phyloP scores from a whole-genome alignment of 2,888 invertebrate species.

The Eristalis pertinax region DNA sequence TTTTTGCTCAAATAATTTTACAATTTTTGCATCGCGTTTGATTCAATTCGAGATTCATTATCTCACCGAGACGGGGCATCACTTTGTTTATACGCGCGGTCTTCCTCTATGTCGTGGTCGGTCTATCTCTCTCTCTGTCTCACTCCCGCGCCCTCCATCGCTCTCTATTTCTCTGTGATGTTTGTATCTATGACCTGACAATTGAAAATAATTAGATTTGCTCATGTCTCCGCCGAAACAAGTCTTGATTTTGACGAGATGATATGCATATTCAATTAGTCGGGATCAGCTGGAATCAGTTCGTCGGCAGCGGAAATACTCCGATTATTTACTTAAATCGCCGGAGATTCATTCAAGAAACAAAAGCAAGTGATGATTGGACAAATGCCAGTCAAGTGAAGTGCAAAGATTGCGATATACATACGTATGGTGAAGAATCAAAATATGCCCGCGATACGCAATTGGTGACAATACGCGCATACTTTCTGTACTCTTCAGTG shows the following conservation, averaged over 20 bases:
- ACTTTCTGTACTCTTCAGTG: slow-evolving; percentile 14
- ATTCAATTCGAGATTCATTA: slow-evolving; percentile 39
- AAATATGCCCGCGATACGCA: not conserved
- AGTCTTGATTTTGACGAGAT: slow-evolving; percentile 10
- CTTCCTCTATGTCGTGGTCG: slow-evolving; percentile 46
- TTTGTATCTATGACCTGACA: slow-evolving; percentile 39
- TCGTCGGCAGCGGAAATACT: slow-evolving; percentile 54
- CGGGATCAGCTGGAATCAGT: slow-evolving; percentile 31
- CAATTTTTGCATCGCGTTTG: slow-evolving; percentile 11
- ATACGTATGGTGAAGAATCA: slow-evolving; percentile 9
- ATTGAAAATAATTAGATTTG: slow-evolving; percentile 58
- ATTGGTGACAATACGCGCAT: slow-evolving; percentile 48
- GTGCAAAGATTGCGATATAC: slow-evolving; percentile 23
- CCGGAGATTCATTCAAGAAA: slow-evolving; percentile 3
- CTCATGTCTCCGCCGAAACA: not conserved
- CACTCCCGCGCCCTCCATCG: slow-evolving; percentile 36
- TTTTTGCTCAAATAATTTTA: slow-evolving; percentile 32
- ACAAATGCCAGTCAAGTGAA: slow-evolving; percentile 2
- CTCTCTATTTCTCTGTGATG: slow-evolving; percentile 46
- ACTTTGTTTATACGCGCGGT: slow-evolving; percentile 19
- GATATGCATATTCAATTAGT: slow-evolving; percentile 37
- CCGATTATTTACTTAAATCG: slow-evolving; percentile 52
- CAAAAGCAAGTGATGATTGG: slow-evolving; percentile 13
- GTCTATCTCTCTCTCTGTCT: slow-evolving; percentile 22
- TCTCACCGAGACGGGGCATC: slow-evolving; percentile 1